A percentile compares a stretch with the other conserved stretches of the same genome.
phyloP scores from a whole-genome alignment of 2,113 vertebrate genomes.

The Xiphophorus hellerii region DNA sequence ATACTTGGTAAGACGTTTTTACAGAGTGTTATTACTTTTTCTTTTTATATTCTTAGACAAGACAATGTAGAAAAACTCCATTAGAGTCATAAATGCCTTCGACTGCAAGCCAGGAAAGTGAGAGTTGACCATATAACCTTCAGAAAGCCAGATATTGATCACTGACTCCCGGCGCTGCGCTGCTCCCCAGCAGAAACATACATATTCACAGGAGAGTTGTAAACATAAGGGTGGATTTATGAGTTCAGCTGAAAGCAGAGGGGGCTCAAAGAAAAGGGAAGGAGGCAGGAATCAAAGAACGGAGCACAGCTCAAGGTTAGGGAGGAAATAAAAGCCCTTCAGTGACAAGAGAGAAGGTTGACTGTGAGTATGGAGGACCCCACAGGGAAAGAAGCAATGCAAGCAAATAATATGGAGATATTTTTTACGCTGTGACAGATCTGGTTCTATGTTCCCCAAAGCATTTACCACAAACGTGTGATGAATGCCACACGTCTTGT shows the following conservation, averaged over 20 bases:
- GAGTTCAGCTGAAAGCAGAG: constrained; percentile 25
- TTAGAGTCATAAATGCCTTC: constrained; percentile 50
- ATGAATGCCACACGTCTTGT: neutral
- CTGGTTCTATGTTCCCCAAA: neutral
- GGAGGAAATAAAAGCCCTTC: constrained; percentile 47
- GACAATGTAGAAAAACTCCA: constrained; percentile 18
- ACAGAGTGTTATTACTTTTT: neutral
- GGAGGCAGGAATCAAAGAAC: constrained; percentile 22
- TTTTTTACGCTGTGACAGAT: neutral
- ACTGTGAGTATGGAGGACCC: constrained; percentile 24
- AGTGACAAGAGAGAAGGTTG: constrained; percentile 16
- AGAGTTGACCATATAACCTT: constrained; percentile 41
- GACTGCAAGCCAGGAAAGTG: constrained; percentile 66
- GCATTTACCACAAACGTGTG: neutral
- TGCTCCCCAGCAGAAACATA: constrained; percentile 34
- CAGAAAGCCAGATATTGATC: constrained; percentile 35
- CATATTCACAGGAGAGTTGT: constrained; percentile 31
- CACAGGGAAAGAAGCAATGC: neutral
- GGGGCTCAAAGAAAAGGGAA: constrained; percentile 10
- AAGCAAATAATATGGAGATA: neutral
- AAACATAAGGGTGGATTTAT: constrained; percentile 56
- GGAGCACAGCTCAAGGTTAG: constrained; percentile 32
- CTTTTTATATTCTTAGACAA: neutral
- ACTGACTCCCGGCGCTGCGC: constrained; percentile 31
- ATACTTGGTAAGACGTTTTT: too few species aligned